A percentile compares a stretch with the other conserved stretches of the same genome.
Evolutionary conservation across 2,797 vertebrate species (phyloP).

Genomic region (Varecia variegata): DNA sequence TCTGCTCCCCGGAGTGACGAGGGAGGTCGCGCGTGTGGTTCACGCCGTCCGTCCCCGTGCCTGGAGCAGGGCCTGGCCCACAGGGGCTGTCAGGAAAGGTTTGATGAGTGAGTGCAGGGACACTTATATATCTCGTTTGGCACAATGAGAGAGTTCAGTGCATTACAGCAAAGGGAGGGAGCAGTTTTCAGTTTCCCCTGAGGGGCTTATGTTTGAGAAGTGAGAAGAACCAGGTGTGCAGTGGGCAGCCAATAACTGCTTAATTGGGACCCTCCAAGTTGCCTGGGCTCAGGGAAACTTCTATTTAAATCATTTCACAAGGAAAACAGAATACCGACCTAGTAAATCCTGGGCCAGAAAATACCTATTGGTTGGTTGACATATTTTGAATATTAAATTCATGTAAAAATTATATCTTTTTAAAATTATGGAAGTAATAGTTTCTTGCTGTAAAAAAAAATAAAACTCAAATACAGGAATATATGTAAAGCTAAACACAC

Average conservation of each 20-base stretch:
- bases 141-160: neutral
- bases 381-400: neutral
- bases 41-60: neutral
- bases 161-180: neutral
- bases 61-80: neutral
- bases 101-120: neutral
- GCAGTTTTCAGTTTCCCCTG: neutral
- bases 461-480: neutral
- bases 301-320: neutral
- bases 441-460: neutral
- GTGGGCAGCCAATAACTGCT: neutral
- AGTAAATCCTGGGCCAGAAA: neutral
- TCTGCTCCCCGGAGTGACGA: rapidly evolving
- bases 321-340: neutral
- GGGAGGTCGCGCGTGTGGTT: neutral
- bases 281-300: neutral
- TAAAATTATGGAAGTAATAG: neutral
- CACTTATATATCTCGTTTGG: neutral
- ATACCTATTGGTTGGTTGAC: neutral
- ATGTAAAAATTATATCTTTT: neutral
- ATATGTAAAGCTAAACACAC: neutral
- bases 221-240: neutral
- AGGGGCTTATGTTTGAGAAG: neutral
- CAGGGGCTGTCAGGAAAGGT: neutral
- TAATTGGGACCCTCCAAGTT: neutral